These are phyloP conservation scores for Tribolium freemani DNA, from an alignment of 2,888 invertebrate genomes.

Conservation along the genomic window DNA sequence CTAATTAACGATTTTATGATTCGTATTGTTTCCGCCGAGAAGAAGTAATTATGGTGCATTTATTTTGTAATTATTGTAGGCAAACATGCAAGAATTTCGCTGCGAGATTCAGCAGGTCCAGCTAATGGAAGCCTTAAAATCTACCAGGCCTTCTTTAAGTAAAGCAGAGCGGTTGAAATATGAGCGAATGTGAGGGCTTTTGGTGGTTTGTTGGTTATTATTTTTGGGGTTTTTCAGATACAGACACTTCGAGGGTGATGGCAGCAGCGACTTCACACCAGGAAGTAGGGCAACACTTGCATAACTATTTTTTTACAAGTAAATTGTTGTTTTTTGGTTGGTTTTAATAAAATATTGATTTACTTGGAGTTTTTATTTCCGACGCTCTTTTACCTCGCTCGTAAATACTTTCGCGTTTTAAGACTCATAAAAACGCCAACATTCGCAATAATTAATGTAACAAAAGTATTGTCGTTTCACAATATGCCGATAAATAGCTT, in stretches of 20 bases:
- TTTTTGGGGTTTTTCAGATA: constrained; percentile 61
- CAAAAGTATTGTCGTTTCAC: background rate
- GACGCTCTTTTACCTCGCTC: background rate
- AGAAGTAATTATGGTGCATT: constrained; percentile 31
- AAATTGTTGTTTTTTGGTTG: constrained; percentile 10
- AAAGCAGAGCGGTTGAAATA: constrained; percentile 79
- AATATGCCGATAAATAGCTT: constrained; percentile 4
- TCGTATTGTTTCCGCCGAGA: constrained; percentile 22
- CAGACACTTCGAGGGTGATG: constrained; percentile 60
- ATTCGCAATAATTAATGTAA: background rate
- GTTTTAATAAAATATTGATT: background rate
- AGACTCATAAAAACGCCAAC: background rate
- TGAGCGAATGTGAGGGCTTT: constrained; percentile 77
- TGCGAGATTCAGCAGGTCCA: constrained; percentile 72
- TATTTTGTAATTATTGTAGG: constrained; percentile 31
- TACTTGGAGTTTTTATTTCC: background rate
- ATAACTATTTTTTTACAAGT: constrained; percentile 44
- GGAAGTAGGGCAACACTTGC: constrained; percentile 63
- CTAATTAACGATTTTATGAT: constrained; percentile 40
- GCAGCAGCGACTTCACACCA: constrained; percentile 54
- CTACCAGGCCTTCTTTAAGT: constrained; percentile 85
- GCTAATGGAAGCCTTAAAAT: constrained; percentile 75
- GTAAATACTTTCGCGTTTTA: too few species aligned
- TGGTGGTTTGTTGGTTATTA: background rate
- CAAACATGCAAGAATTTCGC: constrained; percentile 20